Evolutionary conservation across 2,888 invertebrate genomes (phyloP).

Genomic region (Steinernema carpocapsae): DNA sequence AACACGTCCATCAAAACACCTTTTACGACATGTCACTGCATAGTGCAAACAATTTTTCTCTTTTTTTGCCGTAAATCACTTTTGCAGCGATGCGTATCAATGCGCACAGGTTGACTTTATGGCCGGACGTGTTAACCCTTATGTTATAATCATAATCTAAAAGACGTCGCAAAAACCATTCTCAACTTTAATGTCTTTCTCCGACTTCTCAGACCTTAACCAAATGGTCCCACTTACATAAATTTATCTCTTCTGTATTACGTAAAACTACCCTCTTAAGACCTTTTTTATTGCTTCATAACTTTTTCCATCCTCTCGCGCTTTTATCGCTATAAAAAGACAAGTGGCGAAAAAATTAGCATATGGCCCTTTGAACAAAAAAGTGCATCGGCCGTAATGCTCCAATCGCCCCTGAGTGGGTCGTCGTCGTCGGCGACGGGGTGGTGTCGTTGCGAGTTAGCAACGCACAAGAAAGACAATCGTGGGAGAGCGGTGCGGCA

Average conservation of each 20-base stretch:
- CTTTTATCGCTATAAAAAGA: neutral
- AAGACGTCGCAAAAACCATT: too few relatives aligned
- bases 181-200: too few relatives aligned
- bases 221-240: neutral
- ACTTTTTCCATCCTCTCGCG: neutral
- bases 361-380: neutral
- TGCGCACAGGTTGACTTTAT: constrained; percentile 16
- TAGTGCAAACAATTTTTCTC: constrained; percentile 13
- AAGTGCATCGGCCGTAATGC: too few relatives aligned
- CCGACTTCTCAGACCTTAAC: neutral
- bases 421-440: neutral
- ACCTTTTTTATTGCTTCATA: neutral
- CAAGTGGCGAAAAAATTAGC: constrained; percentile 23
- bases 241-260: too few relatives aligned
- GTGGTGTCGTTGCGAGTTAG: constrained; percentile 8
- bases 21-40: neutral
- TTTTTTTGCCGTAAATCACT: neutral
- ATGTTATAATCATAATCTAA: neutral
- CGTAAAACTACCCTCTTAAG: too few relatives aligned
- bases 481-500: constrained; percentile 20
- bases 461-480: constrained; percentile 23
- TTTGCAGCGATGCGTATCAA: constrained; percentile 27
- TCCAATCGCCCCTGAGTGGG: neutral
- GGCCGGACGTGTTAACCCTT: constrained; percentile 9
- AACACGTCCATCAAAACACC: neutral